Conservation (phyloP, 1,140 invertebrate genomes). For the Pseudomyrmex gracilis region DNA sequence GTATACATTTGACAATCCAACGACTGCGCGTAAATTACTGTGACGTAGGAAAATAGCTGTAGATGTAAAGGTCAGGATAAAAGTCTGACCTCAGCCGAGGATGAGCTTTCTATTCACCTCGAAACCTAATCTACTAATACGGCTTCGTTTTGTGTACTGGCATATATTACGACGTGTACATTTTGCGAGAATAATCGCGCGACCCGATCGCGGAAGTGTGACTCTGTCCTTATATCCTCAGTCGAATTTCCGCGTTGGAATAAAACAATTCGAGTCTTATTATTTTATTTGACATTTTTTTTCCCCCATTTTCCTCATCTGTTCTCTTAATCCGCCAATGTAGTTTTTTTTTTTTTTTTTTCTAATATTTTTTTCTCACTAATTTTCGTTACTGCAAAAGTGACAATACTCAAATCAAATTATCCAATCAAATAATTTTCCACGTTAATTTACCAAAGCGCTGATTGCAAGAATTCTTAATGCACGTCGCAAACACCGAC, state of each 20-base stretch:
- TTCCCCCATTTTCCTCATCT: not conserved
- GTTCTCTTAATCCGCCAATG: not conserved
- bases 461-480: not conserved
- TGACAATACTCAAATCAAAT: too few species aligned
- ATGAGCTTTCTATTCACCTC: conserved; percentile 75
- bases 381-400: not conserved
- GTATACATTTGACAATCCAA: not conserved
- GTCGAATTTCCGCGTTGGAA: not conserved
- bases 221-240: too few species aligned
- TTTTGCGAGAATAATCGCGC: not conserved
- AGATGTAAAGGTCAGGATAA: conserved; percentile 69
- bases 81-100: conserved; percentile 70
- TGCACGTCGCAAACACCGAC: not conserved
- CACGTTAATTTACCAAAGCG: too few species aligned
- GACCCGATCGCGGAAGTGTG: not conserved
- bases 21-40: not conserved
- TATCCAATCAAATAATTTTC: not conserved
- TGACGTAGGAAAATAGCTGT: not conserved
- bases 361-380: too few species aligned
- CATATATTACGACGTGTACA: not conserved
- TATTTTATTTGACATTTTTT: not conserved
- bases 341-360: too few species aligned
- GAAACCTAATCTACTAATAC: conserved; percentile 76
- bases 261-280: not conserved
- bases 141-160: conserved; percentile 67